Evolutionary conservation across 2,113 vertebrate genomes (phyloP).

Genomic region (Rhinichthys klamathensis): DNA sequence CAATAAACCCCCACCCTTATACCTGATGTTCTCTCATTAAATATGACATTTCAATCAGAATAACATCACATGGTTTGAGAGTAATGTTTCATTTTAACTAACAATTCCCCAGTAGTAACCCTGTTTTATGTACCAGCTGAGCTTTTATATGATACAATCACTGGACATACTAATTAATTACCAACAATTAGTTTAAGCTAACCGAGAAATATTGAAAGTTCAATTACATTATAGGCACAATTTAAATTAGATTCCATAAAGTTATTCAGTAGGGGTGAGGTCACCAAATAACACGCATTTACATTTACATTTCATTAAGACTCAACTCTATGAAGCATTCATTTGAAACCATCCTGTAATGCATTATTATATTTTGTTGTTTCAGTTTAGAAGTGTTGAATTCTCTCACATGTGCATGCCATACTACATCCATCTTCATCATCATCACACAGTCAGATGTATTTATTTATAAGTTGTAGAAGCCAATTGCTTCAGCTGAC

Average conservation of each 20-base stretch:
- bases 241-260: slow-evolving; percentile 44
- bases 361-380: background rate
- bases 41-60: too few species aligned
- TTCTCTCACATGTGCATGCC: background rate
- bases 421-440: background rate
- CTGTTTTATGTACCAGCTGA: slow-evolving; percentile 45
- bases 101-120: slow-evolving; percentile 38
- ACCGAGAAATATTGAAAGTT: slow-evolving; percentile 50
- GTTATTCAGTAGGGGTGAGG: slow-evolving; percentile 3
- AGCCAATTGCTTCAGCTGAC: background rate
- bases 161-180: slow-evolving; percentile 49
- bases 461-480: background rate
- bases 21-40: too few species aligned
- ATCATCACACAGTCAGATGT: background rate
- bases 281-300: slow-evolving; percentile 1
- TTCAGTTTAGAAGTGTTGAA: background rate
- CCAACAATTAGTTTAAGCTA: slow-evolving; percentile 55
- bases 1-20: too few species aligned
- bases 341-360: background rate
- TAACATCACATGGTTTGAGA: background rate
- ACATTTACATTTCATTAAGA: background rate
- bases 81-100: background rate
- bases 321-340: background rate
- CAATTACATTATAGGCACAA: slow-evolving; percentile 48
- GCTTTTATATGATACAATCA: slow-evolving; percentile 52